These are phyloP conservation scores for Drosophila sproati DNA, from an alignment of 1,140 invertebrate genomes.

Conservation along the genomic window DNA sequence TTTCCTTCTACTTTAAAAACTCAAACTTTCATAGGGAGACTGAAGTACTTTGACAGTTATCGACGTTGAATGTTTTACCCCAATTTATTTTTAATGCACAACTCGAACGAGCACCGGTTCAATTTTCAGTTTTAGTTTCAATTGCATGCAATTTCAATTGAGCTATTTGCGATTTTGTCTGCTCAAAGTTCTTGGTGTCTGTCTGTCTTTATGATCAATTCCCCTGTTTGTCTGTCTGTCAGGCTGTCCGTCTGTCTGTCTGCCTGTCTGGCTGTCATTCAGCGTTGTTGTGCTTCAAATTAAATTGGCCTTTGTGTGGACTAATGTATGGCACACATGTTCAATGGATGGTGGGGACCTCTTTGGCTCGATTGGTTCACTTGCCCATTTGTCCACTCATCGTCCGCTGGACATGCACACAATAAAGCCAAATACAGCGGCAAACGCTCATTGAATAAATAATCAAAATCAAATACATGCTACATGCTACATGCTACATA, in stretches of 20 bases:
- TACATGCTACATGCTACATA: constrained; percentile 21
- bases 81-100: background rate
- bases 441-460: constrained; percentile 80
- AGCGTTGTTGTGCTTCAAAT: constrained; percentile 63
- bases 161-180: constrained; percentile 71
- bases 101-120: constrained; percentile 10
- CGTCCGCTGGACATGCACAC: constrained; percentile 51
- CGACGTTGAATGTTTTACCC: background rate
- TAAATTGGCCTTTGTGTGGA: constrained; percentile 77
- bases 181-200: constrained; percentile 58
- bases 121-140: constrained; percentile 50
- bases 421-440: constrained; percentile 75
- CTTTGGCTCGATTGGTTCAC: constrained; percentile 34
- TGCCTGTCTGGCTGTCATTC: constrained; percentile 21
- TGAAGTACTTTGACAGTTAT: background rate
- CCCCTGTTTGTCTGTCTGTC: constrained; percentile 6
- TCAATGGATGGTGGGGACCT: constrained; percentile 19
- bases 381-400: constrained; percentile 43
- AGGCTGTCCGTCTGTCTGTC: constrained; percentile 23
- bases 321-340: constrained; percentile 68
- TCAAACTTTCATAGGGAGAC: no score
- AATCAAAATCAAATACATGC: constrained; percentile 76
- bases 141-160: constrained; percentile 73
- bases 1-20: no score
- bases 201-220: constrained; percentile 8